phyloP scores from a whole-genome alignment of 2,888 invertebrate species.

The Fragum sueziense region DNA sequence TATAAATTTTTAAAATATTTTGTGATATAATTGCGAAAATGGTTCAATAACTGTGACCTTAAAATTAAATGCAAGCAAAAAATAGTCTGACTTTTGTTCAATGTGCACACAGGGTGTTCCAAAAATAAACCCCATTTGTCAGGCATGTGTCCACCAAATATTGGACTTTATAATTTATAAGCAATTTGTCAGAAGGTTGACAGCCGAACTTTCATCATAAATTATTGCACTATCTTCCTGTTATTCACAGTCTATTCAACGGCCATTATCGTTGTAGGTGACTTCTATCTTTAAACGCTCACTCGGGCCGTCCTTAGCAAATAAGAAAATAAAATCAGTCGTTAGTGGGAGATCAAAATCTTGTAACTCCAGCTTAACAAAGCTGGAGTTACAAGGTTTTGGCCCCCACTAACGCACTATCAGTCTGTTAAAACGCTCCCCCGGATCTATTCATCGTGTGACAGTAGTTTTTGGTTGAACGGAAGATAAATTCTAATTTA shows the following conservation, averaged over 20 bases:
- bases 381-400: too few species aligned
- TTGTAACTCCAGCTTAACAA: too few species aligned
- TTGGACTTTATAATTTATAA: constrained; percentile 50
- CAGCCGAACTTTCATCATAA: constrained; percentile 53
- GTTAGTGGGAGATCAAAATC: too few species aligned
- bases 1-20: too few species aligned
- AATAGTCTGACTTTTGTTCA: too few species aligned
- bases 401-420: too few species aligned
- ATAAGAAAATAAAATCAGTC: constrained; percentile 53
- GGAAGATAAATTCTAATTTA: constrained; percentile 57
- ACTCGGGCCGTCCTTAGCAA: constrained; percentile 48
- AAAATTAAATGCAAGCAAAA: too few species aligned
- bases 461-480: constrained; percentile 51
- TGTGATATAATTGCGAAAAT: too few species aligned
- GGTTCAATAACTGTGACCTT: too few species aligned
- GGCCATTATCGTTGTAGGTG: constrained; percentile 35
- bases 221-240: constrained; percentile 56
- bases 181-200: constrained; percentile 59
- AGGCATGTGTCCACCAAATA: neutral
- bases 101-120: constrained; percentile 14
- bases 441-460: constrained; percentile 41
- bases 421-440: constrained; percentile 35
- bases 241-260: constrained; percentile 44
- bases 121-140: constrained; percentile 21
- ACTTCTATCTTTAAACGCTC: constrained; percentile 49